phyloP scores from a whole-genome alignment of 2,888 invertebrate genomes.

The Rotaria socialis region DNA sequence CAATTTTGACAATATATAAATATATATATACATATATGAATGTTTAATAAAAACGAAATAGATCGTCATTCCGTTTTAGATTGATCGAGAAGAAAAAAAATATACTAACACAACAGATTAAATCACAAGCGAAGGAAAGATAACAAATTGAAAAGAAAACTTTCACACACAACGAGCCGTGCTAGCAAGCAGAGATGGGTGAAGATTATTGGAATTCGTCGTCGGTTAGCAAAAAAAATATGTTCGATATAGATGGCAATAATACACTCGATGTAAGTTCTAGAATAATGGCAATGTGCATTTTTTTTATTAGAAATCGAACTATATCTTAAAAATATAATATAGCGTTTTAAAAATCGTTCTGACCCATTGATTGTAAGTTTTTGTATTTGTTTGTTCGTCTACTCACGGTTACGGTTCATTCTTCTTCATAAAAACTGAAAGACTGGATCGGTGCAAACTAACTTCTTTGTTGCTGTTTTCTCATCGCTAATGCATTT shows the following conservation, averaged over 20 bases:
- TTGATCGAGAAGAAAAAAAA: background rate
- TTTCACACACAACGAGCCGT: background rate
- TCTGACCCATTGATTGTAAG: background rate
- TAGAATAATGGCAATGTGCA: background rate
- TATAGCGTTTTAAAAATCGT: background rate
- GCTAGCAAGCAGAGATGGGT: background rate
- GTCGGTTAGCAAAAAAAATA: background rate
- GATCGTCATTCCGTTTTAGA: conserved; percentile 21
- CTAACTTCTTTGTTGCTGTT: background rate
- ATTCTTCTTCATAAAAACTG: background rate
- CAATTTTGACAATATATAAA: background rate
- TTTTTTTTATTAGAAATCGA: background rate
- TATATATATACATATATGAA: background rate
- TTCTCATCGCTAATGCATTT: no score
- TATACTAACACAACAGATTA: background rate
- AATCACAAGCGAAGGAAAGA: background rate
- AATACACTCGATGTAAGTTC: background rate
- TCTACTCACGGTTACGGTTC: background rate
- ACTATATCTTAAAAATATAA: background rate
- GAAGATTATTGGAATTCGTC: conserved; percentile 4
- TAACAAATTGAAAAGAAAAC: background rate
- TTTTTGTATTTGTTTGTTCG: background rate
- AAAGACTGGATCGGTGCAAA: background rate
- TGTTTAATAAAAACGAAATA: background rate
- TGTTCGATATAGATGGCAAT: background rate